These are phyloP conservation scores for Amphiura filiformis DNA, from an alignment of 35 echinoderm and acorn worm species.

Conservation along the genomic window DNA sequence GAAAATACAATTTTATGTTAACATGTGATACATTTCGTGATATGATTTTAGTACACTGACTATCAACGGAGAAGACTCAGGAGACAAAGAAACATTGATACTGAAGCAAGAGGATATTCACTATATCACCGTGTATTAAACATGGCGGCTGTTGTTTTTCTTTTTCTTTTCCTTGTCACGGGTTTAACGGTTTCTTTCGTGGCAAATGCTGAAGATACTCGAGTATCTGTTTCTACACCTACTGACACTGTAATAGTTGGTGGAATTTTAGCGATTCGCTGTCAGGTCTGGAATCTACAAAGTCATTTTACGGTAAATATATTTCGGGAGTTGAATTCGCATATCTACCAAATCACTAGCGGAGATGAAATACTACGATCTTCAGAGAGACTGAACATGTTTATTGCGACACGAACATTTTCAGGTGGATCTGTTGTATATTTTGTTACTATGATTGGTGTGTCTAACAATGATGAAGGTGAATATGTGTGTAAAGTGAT, in stretches of 20 bases:
- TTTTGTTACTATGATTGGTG: background rate
- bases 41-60: no score
- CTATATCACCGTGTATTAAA: no score
- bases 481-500: background rate
- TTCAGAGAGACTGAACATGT: background rate
- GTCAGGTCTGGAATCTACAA: background rate
- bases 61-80: no score
- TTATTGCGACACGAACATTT: background rate
- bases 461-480: background rate
- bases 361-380: background rate
- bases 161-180: no score
- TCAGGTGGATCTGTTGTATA: background rate
- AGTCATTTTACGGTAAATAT: background rate
- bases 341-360: background rate
- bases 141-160: no score
- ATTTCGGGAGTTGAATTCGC: background rate
- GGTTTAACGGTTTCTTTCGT: no score
- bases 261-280: background rate
- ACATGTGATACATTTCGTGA: no score
- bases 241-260: background rate
- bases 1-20: no score
- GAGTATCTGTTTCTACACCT: background rate
- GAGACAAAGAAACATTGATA: no score
- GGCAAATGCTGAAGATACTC: no score
- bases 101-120: no score